These are phyloP conservation scores for Pelusios castaneus DNA, from an alignment of 2,113 vertebrate species.

Conservation along the genomic window DNA sequence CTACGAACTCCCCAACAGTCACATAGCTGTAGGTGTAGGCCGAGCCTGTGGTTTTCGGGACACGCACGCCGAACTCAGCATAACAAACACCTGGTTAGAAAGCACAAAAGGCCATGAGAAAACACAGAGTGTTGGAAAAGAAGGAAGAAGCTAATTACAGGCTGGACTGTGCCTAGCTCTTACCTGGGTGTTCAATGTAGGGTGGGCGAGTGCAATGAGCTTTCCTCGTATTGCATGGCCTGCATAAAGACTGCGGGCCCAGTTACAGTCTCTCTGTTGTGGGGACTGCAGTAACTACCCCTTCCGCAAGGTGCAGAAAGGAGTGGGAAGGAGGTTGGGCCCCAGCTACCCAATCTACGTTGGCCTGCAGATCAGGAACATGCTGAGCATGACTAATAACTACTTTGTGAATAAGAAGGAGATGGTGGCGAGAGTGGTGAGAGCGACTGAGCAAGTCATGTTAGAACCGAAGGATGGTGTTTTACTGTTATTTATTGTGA, in stretches of 20 bases:
- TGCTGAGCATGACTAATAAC: too few relatives aligned
- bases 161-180: neutral
- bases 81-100: constrained; percentile 89
- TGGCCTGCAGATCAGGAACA: neutral
- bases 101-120: rapidly evolving
- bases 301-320: neutral
- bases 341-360: neutral
- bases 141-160: neutral
- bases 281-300: neutral
- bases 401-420: neutral
- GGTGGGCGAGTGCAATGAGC: neutral
- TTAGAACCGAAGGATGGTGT: neutral
- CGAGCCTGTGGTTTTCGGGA: constrained; percentile 96
- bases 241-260: neutral
- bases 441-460: neutral
- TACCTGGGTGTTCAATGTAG: neutral
- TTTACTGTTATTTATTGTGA: neutral
- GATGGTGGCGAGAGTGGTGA: neutral
- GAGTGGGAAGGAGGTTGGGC: neutral
- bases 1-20: constrained; percentile 95
- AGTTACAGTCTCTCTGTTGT: too few relatives aligned
- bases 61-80: constrained; percentile 95
- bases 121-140: rapidly evolving
- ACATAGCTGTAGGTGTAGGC: constrained; percentile 99
- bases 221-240: neutral